phyloP scores from a whole-genome alignment of 2,797 vertebrate genomes.

The Necrosyrtes monachus region DNA sequence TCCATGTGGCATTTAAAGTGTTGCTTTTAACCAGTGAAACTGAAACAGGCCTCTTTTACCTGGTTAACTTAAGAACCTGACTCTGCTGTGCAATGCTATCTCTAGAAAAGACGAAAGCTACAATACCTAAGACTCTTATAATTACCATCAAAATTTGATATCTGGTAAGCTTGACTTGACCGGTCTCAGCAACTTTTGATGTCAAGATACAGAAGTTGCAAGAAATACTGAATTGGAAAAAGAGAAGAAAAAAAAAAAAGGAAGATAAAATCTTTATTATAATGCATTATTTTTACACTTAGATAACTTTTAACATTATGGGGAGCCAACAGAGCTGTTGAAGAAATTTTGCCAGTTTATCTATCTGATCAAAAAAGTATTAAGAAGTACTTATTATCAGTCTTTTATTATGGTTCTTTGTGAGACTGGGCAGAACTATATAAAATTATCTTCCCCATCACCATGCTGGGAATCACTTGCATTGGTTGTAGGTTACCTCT shows the following conservation, averaged over 20 bases:
- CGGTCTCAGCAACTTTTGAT: background rate
- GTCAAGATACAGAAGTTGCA: background rate
- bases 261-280: background rate
- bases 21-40: background rate
- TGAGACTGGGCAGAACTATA: rapidly evolving
- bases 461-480: background rate
- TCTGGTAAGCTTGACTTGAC: background rate
- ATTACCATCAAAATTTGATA: background rate
- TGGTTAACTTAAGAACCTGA: background rate
- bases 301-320: background rate
- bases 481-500: background rate
- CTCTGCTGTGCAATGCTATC: background rate
- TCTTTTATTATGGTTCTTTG: background rate
- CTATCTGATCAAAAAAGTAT: background rate
- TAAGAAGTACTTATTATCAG: background rate
- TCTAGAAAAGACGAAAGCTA: background rate
- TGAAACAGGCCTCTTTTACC: background rate
- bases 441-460: background rate
- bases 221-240: background rate
- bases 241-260: background rate
- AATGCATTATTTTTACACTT: background rate
- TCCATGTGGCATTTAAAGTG: background rate
- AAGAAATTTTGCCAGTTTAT: background rate
- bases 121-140: background rate
- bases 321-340: background rate